Evolutionary conservation across 2,888 invertebrate genomes (phyloP).

Genomic region (Lochmaea crataegi): DNA sequence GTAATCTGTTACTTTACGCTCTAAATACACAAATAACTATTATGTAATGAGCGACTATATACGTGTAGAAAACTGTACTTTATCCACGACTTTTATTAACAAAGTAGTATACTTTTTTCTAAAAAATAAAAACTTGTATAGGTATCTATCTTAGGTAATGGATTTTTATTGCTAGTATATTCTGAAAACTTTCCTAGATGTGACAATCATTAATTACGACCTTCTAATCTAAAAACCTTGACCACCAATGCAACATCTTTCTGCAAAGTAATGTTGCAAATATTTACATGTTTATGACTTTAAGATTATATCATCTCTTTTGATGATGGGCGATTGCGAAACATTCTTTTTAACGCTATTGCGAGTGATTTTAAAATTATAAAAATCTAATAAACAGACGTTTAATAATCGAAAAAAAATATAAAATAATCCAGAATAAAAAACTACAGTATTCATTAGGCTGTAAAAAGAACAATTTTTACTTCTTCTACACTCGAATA

Average conservation of each 20-base stretch:
- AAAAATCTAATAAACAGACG: not conserved
- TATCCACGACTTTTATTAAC: too few relatives aligned
- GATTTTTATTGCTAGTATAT: not conserved
- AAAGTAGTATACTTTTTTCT: too few relatives aligned
- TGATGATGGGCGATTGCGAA: not conserved
- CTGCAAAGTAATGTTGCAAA: conserved; percentile 13
- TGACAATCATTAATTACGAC: not conserved
- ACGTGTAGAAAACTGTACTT: too few relatives aligned
- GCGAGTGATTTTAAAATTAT: not conserved
- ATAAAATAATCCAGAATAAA: too few relatives aligned
- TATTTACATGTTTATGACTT: conserved; percentile 7
- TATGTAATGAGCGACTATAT: too few relatives aligned
- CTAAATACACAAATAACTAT: too few relatives aligned
- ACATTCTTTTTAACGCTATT: not conserved
- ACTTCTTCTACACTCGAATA: too few relatives aligned
- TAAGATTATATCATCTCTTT: conserved; percentile 11
- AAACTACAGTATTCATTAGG: too few relatives aligned
- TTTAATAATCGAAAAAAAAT: not conserved
- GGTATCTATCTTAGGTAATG: not conserved
- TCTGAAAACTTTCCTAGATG: not conserved
- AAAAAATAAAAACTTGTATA: too few relatives aligned
- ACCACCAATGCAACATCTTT: conserved; percentile 16
- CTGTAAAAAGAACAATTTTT: too few relatives aligned
- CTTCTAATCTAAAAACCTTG: conserved; percentile 9
- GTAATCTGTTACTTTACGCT: too few relatives aligned